Evolutionary conservation across 2,113 vertebrate genomes (phyloP), one percentile per base, ranked within the genome.

Genomic region (Delphinus delphis): DNA sequence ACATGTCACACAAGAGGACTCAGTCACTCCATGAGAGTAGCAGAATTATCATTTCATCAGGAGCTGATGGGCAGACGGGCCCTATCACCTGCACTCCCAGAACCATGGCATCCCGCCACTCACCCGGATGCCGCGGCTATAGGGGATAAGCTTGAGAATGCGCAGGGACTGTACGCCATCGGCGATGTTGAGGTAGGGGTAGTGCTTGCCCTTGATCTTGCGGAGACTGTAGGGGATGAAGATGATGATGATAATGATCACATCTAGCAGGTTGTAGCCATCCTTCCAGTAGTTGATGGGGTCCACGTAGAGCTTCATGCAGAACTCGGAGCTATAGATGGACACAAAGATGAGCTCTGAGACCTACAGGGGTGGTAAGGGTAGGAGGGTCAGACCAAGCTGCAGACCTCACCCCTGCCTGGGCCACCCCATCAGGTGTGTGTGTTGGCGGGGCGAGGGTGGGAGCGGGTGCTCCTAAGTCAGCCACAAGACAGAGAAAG

Each of bases 71-170:
- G 21, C 63, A 73, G 36, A 71, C 9, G 9, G 23, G 4, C 33
- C 33, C 65, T 18, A 3, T 2, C 3, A 3, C 38, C 67, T 18
- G 9, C 44, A 25, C 36, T 36, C n/a, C 28, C 68, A 63, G 79
- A 3, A 12, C 81, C 58, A 36, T 0, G 3, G 53, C 6, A 20
- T 38, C 67, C 60, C 26, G 1, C 10, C 9, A 81, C 98, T 97
- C 77, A 98, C 98, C 80, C 95, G 96, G 68, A 97, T 97, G 76
- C 97, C 65, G 2, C 63, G 63, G 77, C 98, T 98, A 3, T 95
- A 83, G 28, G 82, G 9, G 80, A 98, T 86, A 2, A 98, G 79
- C 85, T 97, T 96, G 85, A 98, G 97, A 0, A 95, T 9, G 0
- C 67, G 47, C 81, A 98, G 67, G 15, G 93, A 81, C 76, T 98